Evolutionary conservation across 2,888 invertebrate genomes (phyloP).

Genomic region (Drosophila subsilvestris): DNA sequence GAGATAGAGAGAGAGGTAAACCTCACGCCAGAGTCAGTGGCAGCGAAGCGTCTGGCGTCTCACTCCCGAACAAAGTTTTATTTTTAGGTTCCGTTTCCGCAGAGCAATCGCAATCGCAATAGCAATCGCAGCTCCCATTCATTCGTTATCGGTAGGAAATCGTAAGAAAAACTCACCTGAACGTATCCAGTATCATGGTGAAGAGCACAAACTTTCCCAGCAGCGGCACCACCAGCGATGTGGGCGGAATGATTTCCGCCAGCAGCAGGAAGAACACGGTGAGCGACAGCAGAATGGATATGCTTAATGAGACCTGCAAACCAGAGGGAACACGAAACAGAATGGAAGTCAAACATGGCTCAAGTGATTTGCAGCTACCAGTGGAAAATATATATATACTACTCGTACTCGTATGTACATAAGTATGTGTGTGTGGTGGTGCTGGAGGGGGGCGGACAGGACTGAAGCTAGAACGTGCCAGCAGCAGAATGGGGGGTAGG

Average conservation of each 20-base stretch:
- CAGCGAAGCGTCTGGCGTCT: too few relatives aligned
- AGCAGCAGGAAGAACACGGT: conserved; percentile 98
- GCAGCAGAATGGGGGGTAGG: too few relatives aligned
- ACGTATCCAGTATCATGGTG: conserved; percentile 97
- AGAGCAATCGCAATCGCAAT: not conserved
- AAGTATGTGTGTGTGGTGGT: not conserved
- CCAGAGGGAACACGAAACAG: conserved; percentile 82
- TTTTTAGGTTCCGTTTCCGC: conserved; percentile 18
- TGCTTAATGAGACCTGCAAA: conserved; percentile 95
- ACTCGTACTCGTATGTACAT: too few relatives aligned
- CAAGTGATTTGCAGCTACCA: conserved; percentile 37
- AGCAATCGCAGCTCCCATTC: not conserved
- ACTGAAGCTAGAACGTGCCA: not conserved
- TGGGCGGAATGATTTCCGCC: conserved; percentile 95
- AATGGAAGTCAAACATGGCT: conserved; percentile 66
- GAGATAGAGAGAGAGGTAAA: too few relatives aligned
- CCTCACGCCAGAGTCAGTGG: too few relatives aligned
- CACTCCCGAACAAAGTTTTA: conserved; percentile 23
- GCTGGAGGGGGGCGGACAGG: too few relatives aligned
- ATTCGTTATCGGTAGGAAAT: conserved; percentile 2
- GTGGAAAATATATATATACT: conserved; percentile 22
- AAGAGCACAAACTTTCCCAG: conserved; percentile 97
- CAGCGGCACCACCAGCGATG: conserved; percentile 95
- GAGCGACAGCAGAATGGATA: conserved; percentile 96
- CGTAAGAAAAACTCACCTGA: conserved; percentile 88